These are phyloP conservation scores for Nipponia nippon DNA, from an alignment of 2,113 vertebrate species.

Conservation along the genomic window DNA sequence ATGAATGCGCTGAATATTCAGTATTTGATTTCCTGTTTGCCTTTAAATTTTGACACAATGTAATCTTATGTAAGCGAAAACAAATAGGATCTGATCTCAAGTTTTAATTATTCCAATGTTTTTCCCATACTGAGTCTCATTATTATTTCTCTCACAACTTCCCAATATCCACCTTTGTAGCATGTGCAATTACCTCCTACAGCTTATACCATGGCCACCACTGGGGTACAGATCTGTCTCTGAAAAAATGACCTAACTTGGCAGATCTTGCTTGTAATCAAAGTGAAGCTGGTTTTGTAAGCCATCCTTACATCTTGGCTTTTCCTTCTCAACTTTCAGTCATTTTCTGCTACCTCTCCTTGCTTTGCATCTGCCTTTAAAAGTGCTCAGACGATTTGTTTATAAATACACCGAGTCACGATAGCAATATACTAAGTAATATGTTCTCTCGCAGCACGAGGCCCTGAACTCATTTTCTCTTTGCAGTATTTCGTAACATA, in stretches of 20 bases:
- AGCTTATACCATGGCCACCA: fast-evolving
- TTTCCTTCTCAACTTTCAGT: neutral
- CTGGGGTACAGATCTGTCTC: neutral
- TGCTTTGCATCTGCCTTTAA: neutral
- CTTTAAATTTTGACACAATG: neutral
- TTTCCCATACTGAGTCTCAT: neutral
- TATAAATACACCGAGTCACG: neutral
- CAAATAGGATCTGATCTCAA: neutral
- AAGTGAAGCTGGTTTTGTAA: neutral
- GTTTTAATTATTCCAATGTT: neutral
- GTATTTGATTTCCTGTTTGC: neutral
- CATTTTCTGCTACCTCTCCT: neutral
- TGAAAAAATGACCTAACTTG: neutral
- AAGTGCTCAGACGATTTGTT: neutral
- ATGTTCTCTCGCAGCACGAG: neutral
- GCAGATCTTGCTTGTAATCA: neutral
- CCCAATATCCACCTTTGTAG: neutral
- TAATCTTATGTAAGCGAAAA: neutral
- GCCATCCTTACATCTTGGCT: neutral
- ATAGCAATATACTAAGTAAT: neutral
- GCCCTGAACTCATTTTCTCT: neutral
- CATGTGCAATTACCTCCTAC: neutral
- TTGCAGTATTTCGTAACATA: neutral
- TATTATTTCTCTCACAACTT: neutral
- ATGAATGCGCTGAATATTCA: neutral